Base-by-base conservation (phyloP, 2,888 invertebrate genomes). In the Ichneumon xanthorius region DNA sequence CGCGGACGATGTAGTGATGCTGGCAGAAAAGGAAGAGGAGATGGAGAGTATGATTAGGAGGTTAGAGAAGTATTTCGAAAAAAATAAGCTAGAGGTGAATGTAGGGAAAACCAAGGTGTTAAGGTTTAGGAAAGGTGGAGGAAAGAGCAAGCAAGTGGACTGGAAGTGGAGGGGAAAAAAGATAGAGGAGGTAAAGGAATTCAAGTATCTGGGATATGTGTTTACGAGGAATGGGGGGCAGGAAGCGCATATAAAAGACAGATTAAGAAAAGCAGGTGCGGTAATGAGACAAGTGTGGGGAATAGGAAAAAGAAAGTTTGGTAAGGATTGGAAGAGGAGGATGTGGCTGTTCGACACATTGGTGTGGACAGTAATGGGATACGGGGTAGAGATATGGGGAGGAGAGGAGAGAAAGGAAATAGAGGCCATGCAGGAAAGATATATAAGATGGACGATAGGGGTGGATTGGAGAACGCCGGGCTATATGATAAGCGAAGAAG, bases 341-440 rank as follows among this genome's bases (percentile, higher is more conserved):
- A 50, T 72, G 19, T 80, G 80, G 80, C 65, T 73, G 55, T 67
- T 67, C 30, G 67, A 80, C 33, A 80, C 53, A 0, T 14, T 73
- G 33, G 73, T 82, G n/a, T 72, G 55, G 71, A 77, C 72, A 26
- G 71, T 63, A 16, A 48, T 72, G 65, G 72, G 72, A 16, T 82
- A 77, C 2, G 63, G 70, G 45, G 70, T 1, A 45, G 68, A 77
- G n/a, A 26, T 77, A 11, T 77, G 45, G 77, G 55, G 68, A 6
- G 55, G 67, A 55, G 40, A 67, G 9, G 76, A 77, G 14, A 55
- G 50, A 7, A 33, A 50, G 6, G 76, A 26, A 3, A 26, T 77
- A 26, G 67, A 77, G 16, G 40, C 7, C 1, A 6, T 79, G 53
- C 73, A 75, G 2, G 80, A 80, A 45, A 80, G 65, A 19, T 72